Evolutionary conservation across 2,888 invertebrate species (phyloP), one percentile per base, ranked within the genome.

Genomic region (Venusia cambrica): DNA sequence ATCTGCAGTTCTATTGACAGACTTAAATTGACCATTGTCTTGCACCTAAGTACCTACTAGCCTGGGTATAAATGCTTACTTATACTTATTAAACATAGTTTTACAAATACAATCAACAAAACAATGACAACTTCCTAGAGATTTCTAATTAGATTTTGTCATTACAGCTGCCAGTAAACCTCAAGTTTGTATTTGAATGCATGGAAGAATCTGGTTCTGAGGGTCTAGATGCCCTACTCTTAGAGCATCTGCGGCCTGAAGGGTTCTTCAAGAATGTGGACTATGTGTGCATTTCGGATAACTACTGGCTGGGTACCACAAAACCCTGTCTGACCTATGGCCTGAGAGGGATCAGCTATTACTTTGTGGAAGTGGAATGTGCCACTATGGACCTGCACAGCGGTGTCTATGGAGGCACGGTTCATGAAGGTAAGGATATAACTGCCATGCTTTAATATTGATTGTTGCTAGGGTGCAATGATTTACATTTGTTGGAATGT

Each of bases 191-290:
- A 5, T 94, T 99, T 70, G 99, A 99, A 88, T 97, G 97, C 33
- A 99, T 99, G 99, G 99, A 99, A 78, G 99, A 99, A 74, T 94
- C 94, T 41, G 98, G 98, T 3, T 98, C 98, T 39, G 94, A 95
- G 68, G 99, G 99, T n/a, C 87, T 99, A 10, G 97, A 98, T 71
- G 94, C 94, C 0, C 83, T 98, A 4, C 88, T 99, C 0, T 81
- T 81, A 33, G 70, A 83, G 15, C 54, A 83, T 28, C 49, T 87
- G 16, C 84, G 87, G 41, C 87, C 87, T 10, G 92, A 94, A 51
- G 90, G 90, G 11, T 98, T 97, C 75, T 89, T 98, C 15, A 88
- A 91, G 31, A 90, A 91, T 65, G 93, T 97, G 0, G 98, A 99
- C 75, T 98, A 92, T 81, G 96, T 98, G 6, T 98, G 98, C 73